These are phyloP conservation scores for Clarias gariepinus DNA, from an alignment of 2,113 vertebrate species.

Conservation along the genomic window DNA sequence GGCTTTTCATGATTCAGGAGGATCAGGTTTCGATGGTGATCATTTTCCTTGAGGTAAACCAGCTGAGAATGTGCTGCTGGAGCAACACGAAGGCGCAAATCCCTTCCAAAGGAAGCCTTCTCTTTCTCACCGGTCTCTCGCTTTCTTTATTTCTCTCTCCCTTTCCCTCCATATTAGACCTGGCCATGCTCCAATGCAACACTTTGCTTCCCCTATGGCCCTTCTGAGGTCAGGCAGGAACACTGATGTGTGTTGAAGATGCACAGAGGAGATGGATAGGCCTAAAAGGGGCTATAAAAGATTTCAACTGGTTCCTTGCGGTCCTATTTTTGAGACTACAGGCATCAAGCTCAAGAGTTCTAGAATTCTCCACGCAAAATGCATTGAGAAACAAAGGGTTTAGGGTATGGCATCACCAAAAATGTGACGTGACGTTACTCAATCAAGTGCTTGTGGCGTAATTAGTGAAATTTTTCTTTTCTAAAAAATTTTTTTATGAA, in stretches of 20 bases:
- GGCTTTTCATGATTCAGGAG: neutral
- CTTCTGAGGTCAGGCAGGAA: slow-evolving; percentile 42
- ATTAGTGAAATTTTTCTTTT: neutral
- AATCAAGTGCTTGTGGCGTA: neutral
- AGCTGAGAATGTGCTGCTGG: slow-evolving; percentile 24
- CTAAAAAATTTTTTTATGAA: neutral
- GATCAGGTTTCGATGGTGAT: slow-evolving; percentile 24
- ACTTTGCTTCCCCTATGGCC: slow-evolving; percentile 37
- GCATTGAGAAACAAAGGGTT: neutral
- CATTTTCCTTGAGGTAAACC: slow-evolving; percentile 32
- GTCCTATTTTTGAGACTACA: no score
- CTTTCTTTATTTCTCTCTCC: slow-evolving; percentile 20
- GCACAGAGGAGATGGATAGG: slow-evolving; percentile 44
- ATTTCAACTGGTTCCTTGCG: neutral
- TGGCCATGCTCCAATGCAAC: slow-evolving; percentile 40
- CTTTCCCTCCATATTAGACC: slow-evolving; percentile 51
- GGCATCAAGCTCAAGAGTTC: neutral
- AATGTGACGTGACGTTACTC: neutral
- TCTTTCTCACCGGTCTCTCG: neutral
- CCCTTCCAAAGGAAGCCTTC: slow-evolving; percentile 19
- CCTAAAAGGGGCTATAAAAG: slow-evolving; percentile 28
- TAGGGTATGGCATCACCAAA: neutral
- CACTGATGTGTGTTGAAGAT: slow-evolving; percentile 39
- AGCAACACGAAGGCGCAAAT: neutral
- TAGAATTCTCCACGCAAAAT: neutral